phyloP scores from a whole-genome alignment of 35 echinoderm and acorn worm genomes.

The Diadema setosum region DNA sequence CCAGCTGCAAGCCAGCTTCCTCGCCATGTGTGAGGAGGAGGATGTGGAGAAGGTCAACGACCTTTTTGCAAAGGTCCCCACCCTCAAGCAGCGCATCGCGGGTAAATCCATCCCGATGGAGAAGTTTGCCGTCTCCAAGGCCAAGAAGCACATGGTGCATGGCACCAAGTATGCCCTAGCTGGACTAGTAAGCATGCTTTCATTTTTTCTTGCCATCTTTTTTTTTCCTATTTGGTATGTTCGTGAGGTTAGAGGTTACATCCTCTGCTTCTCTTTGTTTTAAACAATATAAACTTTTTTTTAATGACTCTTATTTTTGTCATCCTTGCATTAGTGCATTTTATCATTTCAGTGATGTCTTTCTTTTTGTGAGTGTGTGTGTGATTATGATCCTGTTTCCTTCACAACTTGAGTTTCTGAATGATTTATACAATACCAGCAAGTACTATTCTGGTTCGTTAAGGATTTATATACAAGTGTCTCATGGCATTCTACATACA shows the following conservation, averaged over 20 bases:
- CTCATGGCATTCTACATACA: no score
- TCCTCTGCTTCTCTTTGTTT: no score
- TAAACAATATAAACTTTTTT: no score
- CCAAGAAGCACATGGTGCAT: conserved; percentile 70
- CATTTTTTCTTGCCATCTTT: background rate
- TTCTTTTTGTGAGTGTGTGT: no score
- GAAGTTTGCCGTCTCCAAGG: conserved; percentile 89
- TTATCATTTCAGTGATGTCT: no score
- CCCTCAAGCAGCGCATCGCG: conserved; percentile 85
- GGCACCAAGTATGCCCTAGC: conserved; percentile 63
- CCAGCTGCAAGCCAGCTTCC: conserved; percentile 87
- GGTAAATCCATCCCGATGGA: conserved; percentile 96
- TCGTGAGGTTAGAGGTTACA: background rate
- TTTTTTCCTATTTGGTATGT: background rate
- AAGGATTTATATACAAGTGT: no score
- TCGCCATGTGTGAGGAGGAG: conserved; percentile 62
- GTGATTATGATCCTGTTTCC: no score
- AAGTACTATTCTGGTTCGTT: no score
- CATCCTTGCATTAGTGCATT: no score
- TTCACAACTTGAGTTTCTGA: no score
- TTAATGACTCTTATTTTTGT: background rate
- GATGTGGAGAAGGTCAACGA: conserved; percentile 26
- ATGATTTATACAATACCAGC: no score
- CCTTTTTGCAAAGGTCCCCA: conserved; percentile 67
- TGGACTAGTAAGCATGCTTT: conserved; percentile 70